Conservation (phyloP, 53 echinoderm and acorn worm species). For the Arbacia lixula region DNA sequence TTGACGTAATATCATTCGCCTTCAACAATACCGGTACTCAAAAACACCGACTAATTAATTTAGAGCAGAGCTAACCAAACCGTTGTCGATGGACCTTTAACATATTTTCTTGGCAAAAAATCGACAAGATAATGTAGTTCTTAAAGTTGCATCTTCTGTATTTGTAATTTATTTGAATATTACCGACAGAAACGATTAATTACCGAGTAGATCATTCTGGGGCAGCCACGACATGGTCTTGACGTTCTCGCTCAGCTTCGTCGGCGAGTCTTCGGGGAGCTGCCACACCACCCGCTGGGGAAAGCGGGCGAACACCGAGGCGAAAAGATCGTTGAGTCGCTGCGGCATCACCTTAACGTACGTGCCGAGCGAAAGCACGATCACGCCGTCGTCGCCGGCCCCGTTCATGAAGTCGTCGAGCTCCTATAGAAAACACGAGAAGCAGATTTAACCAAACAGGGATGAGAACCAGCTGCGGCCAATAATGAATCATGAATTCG, state of each 20-base stretch:
- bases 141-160: too few species aligned
- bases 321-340: conserved; percentile 29
- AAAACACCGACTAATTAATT: too few species aligned
- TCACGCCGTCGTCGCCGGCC: conserved; percentile 61
- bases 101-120: too few species aligned
- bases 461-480: too few species aligned
- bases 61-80: too few species aligned
- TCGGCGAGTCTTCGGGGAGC: conserved; percentile 48
- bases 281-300: conserved; percentile 71
- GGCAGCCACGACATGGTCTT: conserved; percentile 67
- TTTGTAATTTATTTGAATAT: too few species aligned
- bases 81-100: too few species aligned
- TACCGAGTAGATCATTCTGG: conserved; percentile 59
- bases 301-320: conserved; percentile 47
- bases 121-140: too few species aligned
- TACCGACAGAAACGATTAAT: not conserved
- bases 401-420: conserved; percentile 59
- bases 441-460: too few species aligned
- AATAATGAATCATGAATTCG: too few species aligned
- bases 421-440: conserved; percentile 51
- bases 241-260: conserved; percentile 52
- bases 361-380: conserved; percentile 64
- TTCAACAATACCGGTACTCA: too few species aligned
- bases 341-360: conserved; percentile 58
- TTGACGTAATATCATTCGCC: too few species aligned